These are phyloP conservation scores for Hemiprocne comata DNA, from an alignment of 2,113 vertebrate species.

Conservation along the genomic window DNA sequence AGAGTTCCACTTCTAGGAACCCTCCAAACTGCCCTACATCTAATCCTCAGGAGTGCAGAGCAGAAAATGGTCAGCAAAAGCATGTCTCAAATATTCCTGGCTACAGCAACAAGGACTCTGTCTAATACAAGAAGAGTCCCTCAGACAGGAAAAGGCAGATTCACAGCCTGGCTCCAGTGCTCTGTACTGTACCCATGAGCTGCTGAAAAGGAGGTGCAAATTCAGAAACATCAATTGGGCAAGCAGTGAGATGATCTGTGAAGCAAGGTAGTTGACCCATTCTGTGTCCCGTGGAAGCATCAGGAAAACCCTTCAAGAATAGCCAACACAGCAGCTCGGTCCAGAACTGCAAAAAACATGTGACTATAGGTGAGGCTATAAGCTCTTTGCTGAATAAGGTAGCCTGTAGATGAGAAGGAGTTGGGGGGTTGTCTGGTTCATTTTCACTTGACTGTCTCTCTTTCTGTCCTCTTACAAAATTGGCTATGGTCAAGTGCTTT, in stretches of 20 bases:
- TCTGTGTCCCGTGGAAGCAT: not conserved
- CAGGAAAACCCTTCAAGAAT: not conserved
- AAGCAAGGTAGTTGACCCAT: not conserved
- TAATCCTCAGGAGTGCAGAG: not conserved
- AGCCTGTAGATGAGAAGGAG: not conserved
- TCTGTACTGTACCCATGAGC: not conserved
- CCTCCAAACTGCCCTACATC: conserved; percentile 53
- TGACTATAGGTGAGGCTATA: not conserved
- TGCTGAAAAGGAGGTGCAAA: not conserved
- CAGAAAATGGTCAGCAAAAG: conserved; percentile 14
- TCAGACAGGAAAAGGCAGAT: not conserved
- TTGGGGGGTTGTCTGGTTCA: too few species aligned
- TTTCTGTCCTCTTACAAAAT: not conserved
- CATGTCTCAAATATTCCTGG: not conserved
- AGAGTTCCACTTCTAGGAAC: conserved; percentile 5
- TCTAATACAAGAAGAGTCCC: not conserved
- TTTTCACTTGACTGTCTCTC: not conserved
- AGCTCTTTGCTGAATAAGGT: not conserved
- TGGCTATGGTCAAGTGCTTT: not conserved
- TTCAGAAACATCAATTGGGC: not conserved
- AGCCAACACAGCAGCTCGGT: not conserved
- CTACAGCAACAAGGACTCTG: not conserved
- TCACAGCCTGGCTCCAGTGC: not conserved
- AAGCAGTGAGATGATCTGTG: not conserved
- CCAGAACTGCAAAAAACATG: not conserved